phyloP scores from a whole-genome alignment of 2,113 vertebrate genomes.

The Stegostoma tigrinum region DNA sequence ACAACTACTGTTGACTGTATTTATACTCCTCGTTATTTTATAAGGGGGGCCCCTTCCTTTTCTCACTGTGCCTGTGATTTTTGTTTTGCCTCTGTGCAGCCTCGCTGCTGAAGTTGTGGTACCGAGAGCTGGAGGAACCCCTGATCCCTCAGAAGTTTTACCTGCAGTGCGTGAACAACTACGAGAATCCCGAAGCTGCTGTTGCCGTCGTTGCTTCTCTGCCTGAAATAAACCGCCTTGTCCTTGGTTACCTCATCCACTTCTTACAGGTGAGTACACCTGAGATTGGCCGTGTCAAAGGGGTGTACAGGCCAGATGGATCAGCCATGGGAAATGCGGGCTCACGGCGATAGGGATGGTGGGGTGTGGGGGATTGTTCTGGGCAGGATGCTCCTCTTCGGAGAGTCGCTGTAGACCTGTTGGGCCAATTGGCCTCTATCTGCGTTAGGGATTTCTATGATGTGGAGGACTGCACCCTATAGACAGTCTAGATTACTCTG shows the following conservation, averaged over 20 bases:
- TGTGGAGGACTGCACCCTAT: background rate
- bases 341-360: background rate
- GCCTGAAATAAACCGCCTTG: conserved; percentile 76
- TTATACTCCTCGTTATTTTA: too few relatives aligned
- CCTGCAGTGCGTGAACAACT: conserved; percentile 75
- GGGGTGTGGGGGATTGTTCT: background rate
- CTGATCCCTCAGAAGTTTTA: conserved; percentile 82
- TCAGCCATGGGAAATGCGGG: background rate
- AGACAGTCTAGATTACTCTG: background rate
- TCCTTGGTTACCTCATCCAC: conserved; percentile 83
- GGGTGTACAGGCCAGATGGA: too few relatives aligned
- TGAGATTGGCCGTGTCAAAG: too few relatives aligned
- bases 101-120: conserved; percentile 84
- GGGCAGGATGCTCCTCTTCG: too few relatives aligned
- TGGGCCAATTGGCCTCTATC: too few relatives aligned
- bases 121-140: conserved; percentile 80
- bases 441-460: too few relatives aligned
- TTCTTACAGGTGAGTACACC: conserved; percentile 71
- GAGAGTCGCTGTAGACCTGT: too few relatives aligned
- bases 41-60: background rate
- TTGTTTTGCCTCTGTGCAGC: conserved; percentile 51
- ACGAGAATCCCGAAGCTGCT: conserved; percentile 71
- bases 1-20: too few relatives aligned
- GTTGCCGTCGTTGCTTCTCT: conserved; percentile 74
- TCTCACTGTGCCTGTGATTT: conserved; percentile 7